Percentiles rank a stretch among this genome's conserved stretches.
Evolutionary conservation across 2,888 invertebrate genomes (phyloP).

Genomic region (Pandemis corylana): DNA sequence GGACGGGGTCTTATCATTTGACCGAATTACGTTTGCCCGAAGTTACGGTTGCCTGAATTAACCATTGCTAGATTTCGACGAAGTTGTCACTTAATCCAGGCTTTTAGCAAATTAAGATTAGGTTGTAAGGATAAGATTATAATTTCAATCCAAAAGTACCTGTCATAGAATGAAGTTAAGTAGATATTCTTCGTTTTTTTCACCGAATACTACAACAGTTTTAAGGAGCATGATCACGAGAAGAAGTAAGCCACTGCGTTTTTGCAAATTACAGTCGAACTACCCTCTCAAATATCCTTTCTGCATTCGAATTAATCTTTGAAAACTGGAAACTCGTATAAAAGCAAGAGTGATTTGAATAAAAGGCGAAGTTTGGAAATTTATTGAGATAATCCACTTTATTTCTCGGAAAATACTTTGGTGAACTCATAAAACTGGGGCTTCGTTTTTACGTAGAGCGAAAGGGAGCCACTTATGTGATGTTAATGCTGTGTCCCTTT

Average conservation of each 20-base stretch:
- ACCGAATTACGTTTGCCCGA: conserved; percentile 1
- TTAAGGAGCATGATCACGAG: neutral
- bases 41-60: neutral
- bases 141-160: too few relatives aligned
- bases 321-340: conserved; percentile 26
- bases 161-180: too few relatives aligned
- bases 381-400: conserved; percentile 36
- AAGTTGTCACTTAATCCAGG: neutral
- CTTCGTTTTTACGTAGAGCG: conserved; percentile 20
- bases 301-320: conserved; percentile 30
- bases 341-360: conserved; percentile 39
- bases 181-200: too few relatives aligned
- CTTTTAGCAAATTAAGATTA: neutral
- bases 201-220: neutral
- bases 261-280: neutral
- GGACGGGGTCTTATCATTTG: neutral
- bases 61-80: neutral
- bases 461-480: conserved; percentile 27
- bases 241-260: neutral
- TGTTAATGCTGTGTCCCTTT: conserved; percentile 8
- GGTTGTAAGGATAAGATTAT: too few relatives aligned
- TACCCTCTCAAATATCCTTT: conserved; percentile 5
- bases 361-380: conserved; percentile 36
- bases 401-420: conserved; percentile 33
- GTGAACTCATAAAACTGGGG: conserved; percentile 22